These are phyloP conservation scores for Muscicapa comitata DNA, from an alignment of 2,797 vertebrate species.

Conservation along the genomic window DNA sequence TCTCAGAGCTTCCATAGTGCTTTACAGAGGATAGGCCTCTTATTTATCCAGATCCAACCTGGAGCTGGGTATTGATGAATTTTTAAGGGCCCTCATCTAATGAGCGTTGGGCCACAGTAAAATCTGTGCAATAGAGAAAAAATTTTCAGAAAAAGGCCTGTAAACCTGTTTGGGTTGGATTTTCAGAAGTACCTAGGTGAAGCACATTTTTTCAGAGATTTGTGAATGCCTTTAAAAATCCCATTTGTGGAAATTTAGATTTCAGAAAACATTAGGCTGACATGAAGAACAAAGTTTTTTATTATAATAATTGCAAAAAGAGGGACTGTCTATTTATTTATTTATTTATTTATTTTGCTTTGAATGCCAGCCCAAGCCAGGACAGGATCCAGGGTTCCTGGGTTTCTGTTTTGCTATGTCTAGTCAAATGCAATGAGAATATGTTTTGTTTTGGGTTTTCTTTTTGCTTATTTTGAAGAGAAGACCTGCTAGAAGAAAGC, in stretches of 20 bases:
- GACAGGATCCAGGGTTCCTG: background rate
- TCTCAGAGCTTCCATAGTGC: background rate
- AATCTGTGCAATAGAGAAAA: background rate
- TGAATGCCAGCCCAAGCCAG: background rate
- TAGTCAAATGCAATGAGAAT: background rate
- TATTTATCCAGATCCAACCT: background rate
- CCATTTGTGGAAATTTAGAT: background rate
- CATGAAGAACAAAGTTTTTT: background rate
- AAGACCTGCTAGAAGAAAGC: background rate
- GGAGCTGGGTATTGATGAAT: background rate
- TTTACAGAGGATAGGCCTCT: background rate
- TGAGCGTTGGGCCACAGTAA: background rate
- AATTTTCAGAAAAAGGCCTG: background rate
- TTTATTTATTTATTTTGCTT: too few species aligned
- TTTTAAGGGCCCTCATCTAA: background rate
- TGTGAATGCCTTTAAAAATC: background rate
- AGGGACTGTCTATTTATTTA: background rate
- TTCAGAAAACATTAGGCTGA: background rate
- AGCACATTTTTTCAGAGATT: background rate
- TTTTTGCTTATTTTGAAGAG: background rate
- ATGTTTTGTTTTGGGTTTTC: background rate
- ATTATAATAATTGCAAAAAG: background rate
- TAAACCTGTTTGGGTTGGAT: background rate
- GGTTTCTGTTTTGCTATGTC: background rate
- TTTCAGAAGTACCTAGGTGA: background rate